These are phyloP conservation scores for Pilophorus perplexus DNA, from an alignment of 2,888 invertebrate species.

Conservation along the genomic window DNA sequence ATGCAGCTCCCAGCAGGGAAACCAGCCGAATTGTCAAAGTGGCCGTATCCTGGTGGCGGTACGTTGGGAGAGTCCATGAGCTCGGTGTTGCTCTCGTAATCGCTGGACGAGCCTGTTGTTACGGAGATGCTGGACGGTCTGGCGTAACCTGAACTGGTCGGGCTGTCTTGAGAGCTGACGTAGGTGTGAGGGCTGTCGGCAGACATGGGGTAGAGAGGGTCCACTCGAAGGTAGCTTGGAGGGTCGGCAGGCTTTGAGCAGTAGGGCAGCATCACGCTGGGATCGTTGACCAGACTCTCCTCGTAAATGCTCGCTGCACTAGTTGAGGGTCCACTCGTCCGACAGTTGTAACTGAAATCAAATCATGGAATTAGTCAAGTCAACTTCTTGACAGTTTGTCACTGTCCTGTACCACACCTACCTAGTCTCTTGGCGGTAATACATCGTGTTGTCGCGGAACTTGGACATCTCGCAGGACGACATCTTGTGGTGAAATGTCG, in stretches of 20 bases:
- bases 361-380: not conserved
- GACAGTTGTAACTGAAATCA: constrained; percentile 30
- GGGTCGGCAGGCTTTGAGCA: not conserved
- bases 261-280: constrained; percentile 21
- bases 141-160: constrained; percentile 17
- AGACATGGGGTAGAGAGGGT: not conserved
- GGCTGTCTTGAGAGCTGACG: constrained; percentile 27
- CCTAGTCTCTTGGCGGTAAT: constrained; percentile 33
- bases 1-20: constrained; percentile 45
- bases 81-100: constrained; percentile 47
- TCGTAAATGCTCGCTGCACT: constrained; percentile 13
- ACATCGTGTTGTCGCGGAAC: constrained; percentile 21
- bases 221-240: not conserved
- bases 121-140: constrained; percentile 40
- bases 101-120: constrained; percentile 45
- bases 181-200: constrained; percentile 3
- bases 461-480: not conserved
- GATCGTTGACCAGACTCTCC: constrained; percentile 4
- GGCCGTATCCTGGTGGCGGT: constrained; percentile 36
- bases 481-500: constrained; percentile 9
- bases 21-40: constrained; percentile 43
- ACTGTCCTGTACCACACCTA: not conserved
- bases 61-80: constrained; percentile 45
- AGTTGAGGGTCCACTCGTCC: constrained; percentile 24
- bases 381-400: not conserved